Evolutionary conservation across 2,113 vertebrate species (phyloP).

Genomic region (Platysteira castanea): DNA sequence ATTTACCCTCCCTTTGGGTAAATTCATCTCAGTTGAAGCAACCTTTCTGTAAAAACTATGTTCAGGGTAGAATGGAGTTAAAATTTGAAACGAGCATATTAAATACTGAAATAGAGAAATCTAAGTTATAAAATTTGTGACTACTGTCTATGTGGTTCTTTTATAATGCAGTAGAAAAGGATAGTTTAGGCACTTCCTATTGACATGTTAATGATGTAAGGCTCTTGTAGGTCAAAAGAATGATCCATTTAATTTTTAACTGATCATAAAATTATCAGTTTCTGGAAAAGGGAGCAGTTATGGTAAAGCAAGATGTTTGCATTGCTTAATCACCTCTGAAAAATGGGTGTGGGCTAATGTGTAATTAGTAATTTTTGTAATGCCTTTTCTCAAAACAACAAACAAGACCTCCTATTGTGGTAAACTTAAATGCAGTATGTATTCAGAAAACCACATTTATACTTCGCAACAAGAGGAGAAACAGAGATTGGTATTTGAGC

Average conservation of each 20-base stretch:
- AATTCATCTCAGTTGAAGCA: not conserved
- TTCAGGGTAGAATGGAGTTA: not conserved
- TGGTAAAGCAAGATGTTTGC: slow-evolving; percentile 28
- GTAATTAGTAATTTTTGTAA: slow-evolving; percentile 59
- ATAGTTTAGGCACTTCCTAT: not conserved
- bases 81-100: not conserved
- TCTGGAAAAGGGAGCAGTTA: slow-evolving; percentile 34
- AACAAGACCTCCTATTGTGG: not conserved
- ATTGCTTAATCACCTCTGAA: slow-evolving; percentile 51
- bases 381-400: slow-evolving; percentile 31
- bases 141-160: not conserved
- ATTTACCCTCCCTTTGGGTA: not conserved
- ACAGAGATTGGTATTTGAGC: not conserved
- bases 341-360: slow-evolving; percentile 52
- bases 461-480: not conserved
- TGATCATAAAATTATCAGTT: slow-evolving; percentile 16
- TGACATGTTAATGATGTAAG: not conserved
- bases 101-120: not conserved
- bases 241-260: slow-evolving; percentile 20
- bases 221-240: not conserved
- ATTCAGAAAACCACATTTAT: slow-evolving; percentile 36
- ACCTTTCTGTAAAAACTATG: not conserved
- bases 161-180: not conserved
- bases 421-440: slow-evolving; percentile 19
- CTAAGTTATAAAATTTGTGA: not conserved